phyloP scores from a whole-genome alignment of 2,888 invertebrate genomes.

The Apamea anceps region DNA sequence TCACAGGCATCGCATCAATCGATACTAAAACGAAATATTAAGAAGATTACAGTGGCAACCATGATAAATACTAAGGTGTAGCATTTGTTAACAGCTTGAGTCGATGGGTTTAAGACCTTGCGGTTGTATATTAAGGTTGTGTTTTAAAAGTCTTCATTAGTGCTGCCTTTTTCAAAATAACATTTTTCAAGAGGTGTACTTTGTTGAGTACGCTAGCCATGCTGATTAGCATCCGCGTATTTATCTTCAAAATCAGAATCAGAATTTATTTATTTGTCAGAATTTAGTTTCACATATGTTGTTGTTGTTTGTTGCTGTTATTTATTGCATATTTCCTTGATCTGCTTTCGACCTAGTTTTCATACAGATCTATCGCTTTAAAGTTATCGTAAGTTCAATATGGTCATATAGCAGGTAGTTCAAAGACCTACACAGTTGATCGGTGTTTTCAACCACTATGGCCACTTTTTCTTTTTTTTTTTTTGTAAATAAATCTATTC shows the following conservation, averaged over 20 bases:
- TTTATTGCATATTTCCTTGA: not conserved
- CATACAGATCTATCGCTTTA: not conserved
- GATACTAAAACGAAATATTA: conserved; percentile 52
- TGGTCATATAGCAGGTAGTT: not conserved
- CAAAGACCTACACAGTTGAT: not conserved
- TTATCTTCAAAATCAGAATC: not conserved
- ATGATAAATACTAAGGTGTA: conserved; percentile 17
- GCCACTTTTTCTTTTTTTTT: not conserved
- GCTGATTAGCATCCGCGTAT: not conserved
- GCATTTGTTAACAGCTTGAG: conserved; percentile 8
- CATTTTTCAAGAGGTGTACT: not conserved
- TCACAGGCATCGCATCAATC: conserved; percentile 35
- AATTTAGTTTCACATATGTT: not conserved
- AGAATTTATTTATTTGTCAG: not conserved
- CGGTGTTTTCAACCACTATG: not conserved
- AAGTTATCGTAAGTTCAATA: not conserved
- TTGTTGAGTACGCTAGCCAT: not conserved
- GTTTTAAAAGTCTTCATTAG: not conserved
- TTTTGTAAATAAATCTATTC: not conserved
- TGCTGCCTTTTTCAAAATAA: not conserved
- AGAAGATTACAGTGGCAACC: conserved; percentile 10
- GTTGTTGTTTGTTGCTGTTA: too few relatives aligned
- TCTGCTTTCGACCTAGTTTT: not conserved
- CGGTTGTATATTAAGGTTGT: conserved; percentile 1
- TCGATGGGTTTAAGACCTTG: conserved; percentile 7